phyloP scores from a whole-genome alignment of 2,797 vertebrate species.

The Sebastes aleutianus region DNA sequence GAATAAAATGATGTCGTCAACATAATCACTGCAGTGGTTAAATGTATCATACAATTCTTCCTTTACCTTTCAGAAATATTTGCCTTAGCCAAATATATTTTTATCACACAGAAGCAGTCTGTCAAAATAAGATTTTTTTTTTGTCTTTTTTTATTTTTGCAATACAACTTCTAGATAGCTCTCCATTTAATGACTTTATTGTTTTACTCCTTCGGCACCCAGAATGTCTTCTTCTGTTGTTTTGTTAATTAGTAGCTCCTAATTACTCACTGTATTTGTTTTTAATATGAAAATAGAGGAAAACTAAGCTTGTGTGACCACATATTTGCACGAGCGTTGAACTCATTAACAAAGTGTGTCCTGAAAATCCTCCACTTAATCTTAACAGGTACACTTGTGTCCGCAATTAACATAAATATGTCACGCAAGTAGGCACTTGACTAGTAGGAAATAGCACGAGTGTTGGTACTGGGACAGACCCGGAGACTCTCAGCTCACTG shows the following conservation, averaged over 20 bases:
- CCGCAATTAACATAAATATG: not conserved
- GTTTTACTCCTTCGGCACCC: not conserved
- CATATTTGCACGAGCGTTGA: not conserved
- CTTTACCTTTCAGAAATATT: not conserved
- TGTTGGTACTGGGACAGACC: slow-evolving; percentile 6
- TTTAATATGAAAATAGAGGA: not conserved
- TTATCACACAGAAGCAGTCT: not conserved
- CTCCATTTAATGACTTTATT: not conserved
- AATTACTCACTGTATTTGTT: not conserved
- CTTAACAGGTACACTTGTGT: slow-evolving; percentile 4
- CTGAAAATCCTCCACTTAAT: not conserved
- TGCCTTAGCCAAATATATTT: not conserved
- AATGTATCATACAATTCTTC: not conserved
- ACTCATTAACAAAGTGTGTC: not conserved
- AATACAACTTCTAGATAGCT: not conserved
- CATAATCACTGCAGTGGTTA: not conserved
- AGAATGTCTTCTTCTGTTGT: not conserved
- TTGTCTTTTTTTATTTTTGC: not conserved
- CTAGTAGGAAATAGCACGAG: slow-evolving; percentile 17
- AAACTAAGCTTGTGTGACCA: not conserved
- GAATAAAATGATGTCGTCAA: not conserved
- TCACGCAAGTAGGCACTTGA: slow-evolving; percentile 11
- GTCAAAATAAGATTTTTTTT: not conserved
- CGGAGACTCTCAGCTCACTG: slow-evolving; percentile 33
- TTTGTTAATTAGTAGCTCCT: not conserved